A percentile compares a stretch with the other conserved stretches of the same genome.
These are phyloP conservation scores for Chaetogeoica ovagalla DNA, from an alignment of 2,888 invertebrate species.

Conservation along the genomic window DNA sequence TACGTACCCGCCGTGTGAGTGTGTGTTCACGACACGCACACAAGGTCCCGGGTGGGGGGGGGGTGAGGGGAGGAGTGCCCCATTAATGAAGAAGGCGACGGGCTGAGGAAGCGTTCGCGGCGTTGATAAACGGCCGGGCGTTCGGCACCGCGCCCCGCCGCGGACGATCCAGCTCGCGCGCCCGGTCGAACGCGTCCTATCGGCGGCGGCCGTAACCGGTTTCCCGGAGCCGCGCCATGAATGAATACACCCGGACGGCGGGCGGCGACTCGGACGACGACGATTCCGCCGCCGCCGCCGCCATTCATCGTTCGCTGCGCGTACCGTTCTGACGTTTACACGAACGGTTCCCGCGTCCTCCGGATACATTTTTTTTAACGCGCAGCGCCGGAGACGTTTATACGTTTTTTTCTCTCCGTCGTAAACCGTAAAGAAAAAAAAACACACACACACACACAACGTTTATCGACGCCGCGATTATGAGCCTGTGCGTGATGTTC, in stretches of 20 bases:
- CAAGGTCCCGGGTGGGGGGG: constrained; percentile 24
- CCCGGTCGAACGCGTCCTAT: constrained; percentile 24
- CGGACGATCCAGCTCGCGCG: not conserved
- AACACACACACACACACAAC: no score
- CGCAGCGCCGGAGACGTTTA: no score
- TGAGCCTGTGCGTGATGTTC: constrained; percentile 43
- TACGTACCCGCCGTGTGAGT: not conserved
- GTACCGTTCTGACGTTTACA: constrained; percentile 9
- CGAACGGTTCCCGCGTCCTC: no score
- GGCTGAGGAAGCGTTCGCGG: constrained; percentile 25
- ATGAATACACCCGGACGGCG: constrained; percentile 24
- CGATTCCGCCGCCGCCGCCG: not conserved
- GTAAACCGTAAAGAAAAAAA: no score
- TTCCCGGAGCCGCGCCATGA: constrained; percentile 48
- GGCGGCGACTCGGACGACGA: not conserved
- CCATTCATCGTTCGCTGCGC: constrained; percentile 42
- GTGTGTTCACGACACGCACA: not conserved
- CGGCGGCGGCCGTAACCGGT: constrained; percentile 50
- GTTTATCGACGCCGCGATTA: constrained; percentile 1
- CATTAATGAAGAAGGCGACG: constrained; percentile 35
- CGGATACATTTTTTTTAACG: no score
- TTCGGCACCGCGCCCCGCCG: not conserved
- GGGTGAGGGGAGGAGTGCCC: no score
- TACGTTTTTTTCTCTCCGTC: no score
- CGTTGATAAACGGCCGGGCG: not conserved